These are phyloP conservation scores for Panulirus ornatus DNA, from an alignment of 1,140 invertebrate species.

Conservation along the genomic window DNA sequence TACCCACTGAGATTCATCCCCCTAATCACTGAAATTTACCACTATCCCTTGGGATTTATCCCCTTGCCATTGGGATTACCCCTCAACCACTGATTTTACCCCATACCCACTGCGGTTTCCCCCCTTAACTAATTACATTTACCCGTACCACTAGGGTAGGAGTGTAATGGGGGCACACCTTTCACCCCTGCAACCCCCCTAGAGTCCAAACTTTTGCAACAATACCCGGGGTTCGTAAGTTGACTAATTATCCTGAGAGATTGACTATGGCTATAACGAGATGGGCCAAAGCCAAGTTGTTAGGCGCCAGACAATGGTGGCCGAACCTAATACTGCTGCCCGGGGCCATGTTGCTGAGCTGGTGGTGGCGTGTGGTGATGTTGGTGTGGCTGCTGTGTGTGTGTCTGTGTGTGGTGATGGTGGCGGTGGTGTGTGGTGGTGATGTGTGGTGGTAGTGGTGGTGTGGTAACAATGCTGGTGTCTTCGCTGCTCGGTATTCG, in stretches of 20 bases:
- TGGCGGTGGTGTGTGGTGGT: background rate
- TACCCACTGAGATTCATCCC: no score
- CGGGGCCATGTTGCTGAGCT: background rate
- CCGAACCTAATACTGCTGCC: background rate
- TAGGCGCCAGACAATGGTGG: background rate
- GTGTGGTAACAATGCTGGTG: no score
- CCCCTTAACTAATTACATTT: no score
- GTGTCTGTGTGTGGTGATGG: background rate
- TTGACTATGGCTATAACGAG: background rate
- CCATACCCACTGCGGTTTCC: no score
- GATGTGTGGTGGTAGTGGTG: background rate
- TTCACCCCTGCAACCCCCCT: no score
- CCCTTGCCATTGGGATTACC: no score
- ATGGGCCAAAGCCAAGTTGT: background rate
- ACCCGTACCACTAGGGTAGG: no score
- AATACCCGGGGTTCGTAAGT: background rate
- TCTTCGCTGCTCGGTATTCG: no score
- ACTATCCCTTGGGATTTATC: no score
- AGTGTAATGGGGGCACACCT: no score
- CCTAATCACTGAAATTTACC: no score
- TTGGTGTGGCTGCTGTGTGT: background rate
- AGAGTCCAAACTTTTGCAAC: background rate
- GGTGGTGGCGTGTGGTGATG: slow-evolving; percentile 2
- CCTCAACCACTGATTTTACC: no score
- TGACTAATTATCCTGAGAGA: background rate